Percentiles rank a stretch among this genome's conserved stretches.
Evolutionary conservation across 2,113 vertebrate genomes (phyloP).

Genomic region (Salvelinus alpinus): DNA sequence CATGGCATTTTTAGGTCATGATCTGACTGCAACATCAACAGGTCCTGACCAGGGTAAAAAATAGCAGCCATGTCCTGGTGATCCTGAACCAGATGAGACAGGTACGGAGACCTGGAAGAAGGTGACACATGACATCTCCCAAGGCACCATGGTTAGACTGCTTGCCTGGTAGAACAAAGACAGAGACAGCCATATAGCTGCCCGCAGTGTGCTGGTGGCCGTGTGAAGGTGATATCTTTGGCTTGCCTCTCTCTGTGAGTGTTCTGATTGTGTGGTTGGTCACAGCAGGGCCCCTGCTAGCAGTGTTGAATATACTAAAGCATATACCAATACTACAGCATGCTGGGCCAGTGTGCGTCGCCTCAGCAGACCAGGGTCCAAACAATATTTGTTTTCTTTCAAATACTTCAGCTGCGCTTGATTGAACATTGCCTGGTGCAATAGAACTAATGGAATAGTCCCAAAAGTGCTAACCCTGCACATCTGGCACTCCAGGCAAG

Average conservation of each 20-base stretch:
- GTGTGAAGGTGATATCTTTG: no score
- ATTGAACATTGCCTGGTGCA: no score
- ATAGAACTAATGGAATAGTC: no score
- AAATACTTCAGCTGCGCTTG: no score
- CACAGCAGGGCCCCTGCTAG: not conserved
- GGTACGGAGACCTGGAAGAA: constrained; percentile 8
- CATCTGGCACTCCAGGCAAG: no score
- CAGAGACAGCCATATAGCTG: constrained; percentile 7
- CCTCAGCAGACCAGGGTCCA: no score
- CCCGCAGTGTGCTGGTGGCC: no score
- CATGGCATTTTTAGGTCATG: not conserved
- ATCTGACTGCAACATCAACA: not conserved
- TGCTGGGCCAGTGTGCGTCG: no score
- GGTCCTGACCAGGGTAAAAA: not conserved
- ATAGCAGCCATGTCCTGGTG: constrained; percentile 8
- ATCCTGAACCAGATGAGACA: constrained; percentile 30
- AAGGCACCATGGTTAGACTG: constrained; percentile 39
- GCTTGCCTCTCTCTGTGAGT: not conserved
- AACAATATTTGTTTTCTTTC: no score
- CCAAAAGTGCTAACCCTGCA: no score
- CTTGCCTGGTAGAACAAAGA: constrained; percentile 36
- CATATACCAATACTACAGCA: no score
- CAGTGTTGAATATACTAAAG: not conserved
- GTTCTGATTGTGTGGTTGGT: not conserved
- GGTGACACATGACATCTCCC: constrained; percentile 46